These are phyloP conservation scores for Anthoptus insignis DNA, from an alignment of 2,888 invertebrate genomes.

Conservation along the genomic window DNA sequence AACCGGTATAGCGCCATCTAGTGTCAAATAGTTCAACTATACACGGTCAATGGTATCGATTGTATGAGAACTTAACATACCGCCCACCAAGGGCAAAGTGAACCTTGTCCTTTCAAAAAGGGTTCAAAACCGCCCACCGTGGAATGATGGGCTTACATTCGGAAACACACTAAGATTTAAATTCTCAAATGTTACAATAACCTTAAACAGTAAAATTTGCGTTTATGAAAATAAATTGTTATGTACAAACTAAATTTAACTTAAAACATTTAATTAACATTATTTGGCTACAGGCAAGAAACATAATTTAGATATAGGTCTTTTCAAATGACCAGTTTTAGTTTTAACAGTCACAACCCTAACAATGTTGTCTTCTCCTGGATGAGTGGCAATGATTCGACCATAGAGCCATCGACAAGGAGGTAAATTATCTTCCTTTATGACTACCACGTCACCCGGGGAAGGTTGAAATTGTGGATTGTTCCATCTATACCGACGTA, in stretches of 20 bases:
- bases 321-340: conserved; percentile 12
- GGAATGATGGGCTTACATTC: background rate
- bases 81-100: conserved; percentile 8
- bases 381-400: conserved; percentile 17
- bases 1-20: no score
- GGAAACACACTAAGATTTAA: background rate
- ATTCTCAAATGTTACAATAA: background rate
- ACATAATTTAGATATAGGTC: conserved; percentile 8
- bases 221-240: background rate
- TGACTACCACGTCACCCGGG: no score
- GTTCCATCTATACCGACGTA: no score
- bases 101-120: background rate
- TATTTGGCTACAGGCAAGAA: conserved; percentile 7
- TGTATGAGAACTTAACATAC: no score
- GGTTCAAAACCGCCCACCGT: background rate
- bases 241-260: background rate
- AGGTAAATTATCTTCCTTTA: background rate
- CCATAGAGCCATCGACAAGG: conserved; percentile 12
- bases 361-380: conserved; percentile 13
- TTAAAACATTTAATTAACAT: background rate
- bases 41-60: no score
- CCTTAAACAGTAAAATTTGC: no score
- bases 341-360: conserved; percentile 4
- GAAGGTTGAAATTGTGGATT: no score
- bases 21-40: no score